Evolutionary conservation across 2,888 invertebrate species (phyloP).

Genomic region (Acrobeloides nanus): DNA sequence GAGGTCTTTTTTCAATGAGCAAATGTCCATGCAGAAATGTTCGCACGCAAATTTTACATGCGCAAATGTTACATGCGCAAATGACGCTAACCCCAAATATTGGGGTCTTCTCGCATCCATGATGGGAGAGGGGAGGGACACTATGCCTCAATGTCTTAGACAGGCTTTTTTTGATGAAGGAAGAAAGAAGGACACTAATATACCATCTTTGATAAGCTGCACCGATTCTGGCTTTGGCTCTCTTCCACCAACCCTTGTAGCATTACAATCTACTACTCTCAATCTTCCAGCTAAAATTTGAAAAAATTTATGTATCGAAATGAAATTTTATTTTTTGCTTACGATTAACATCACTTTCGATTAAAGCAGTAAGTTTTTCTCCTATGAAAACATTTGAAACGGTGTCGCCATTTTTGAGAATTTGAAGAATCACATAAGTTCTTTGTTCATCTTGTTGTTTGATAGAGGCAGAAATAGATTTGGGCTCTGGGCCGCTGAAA

Average conservation of each 20-base stretch:
- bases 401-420: conserved; percentile 36
- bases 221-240: conserved; percentile 38
- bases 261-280: conserved; percentile 46
- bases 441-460: conserved; percentile 15
- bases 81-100: too few relatives aligned
- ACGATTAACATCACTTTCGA: conserved; percentile 38
- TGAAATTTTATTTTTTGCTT: conserved; percentile 6
- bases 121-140: too few relatives aligned
- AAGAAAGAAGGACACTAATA: neutral
- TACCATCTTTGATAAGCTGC: conserved; percentile 41
- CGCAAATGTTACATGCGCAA: too few relatives aligned
- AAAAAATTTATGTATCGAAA: too few relatives aligned
- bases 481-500: conserved; percentile 43
- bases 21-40: too few relatives aligned
- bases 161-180: too few relatives aligned
- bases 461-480: conserved; percentile 20
- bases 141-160: too few relatives aligned
- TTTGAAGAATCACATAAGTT: conserved; percentile 34
- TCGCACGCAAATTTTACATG: too few relatives aligned
- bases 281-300: conserved; percentile 33
- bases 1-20: too few relatives aligned
- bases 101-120: too few relatives aligned
- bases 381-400: conserved; percentile 49
- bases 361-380: conserved; percentile 39
- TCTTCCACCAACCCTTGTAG: conserved; percentile 44